Evolutionary conservation across 2,888 invertebrate genomes (phyloP).

Genomic region (Anarsia innoxiella): DNA sequence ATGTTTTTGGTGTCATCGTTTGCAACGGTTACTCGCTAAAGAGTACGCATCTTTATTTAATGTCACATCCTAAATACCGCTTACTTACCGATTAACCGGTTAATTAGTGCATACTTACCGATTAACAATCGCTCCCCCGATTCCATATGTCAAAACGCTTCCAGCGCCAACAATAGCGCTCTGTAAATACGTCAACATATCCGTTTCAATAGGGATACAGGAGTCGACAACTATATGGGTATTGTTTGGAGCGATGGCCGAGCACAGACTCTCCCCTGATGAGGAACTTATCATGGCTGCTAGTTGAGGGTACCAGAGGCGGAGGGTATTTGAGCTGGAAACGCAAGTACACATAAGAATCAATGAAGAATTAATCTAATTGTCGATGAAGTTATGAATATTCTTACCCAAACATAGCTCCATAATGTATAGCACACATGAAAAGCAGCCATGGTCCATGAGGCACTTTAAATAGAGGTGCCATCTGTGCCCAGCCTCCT

Average conservation of each 20-base stretch:
- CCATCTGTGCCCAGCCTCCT: constrained; percentile 77
- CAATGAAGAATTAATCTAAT: too few relatives aligned
- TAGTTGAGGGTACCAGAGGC: constrained; percentile 91
- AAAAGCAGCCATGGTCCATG: constrained; percentile 76
- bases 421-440: constrained; percentile 68
- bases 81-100: too few relatives aligned
- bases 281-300: constrained; percentile 79
- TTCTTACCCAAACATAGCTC: constrained; percentile 60
- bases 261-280: constrained; percentile 43
- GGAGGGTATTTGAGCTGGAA: constrained; percentile 83
- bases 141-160: constrained; percentile 77
- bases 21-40: too few relatives aligned
- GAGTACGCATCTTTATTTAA: too few relatives aligned
- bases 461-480: constrained; percentile 78
- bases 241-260: constrained; percentile 44
- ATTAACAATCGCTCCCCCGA: constrained; percentile 65
- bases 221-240: constrained; percentile 18
- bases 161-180: constrained; percentile 79
- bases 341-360: too few relatives aligned
- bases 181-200: constrained; percentile 80
- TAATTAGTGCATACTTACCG: constrained; percentile 28
- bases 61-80: too few relatives aligned
- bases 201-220: constrained; percentile 61
- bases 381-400: too few relatives aligned
- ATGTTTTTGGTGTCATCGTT: too few relatives aligned